Conservation (phyloP, 2,113 vertebrate genomes). For the Pterocles orientalis region DNA sequence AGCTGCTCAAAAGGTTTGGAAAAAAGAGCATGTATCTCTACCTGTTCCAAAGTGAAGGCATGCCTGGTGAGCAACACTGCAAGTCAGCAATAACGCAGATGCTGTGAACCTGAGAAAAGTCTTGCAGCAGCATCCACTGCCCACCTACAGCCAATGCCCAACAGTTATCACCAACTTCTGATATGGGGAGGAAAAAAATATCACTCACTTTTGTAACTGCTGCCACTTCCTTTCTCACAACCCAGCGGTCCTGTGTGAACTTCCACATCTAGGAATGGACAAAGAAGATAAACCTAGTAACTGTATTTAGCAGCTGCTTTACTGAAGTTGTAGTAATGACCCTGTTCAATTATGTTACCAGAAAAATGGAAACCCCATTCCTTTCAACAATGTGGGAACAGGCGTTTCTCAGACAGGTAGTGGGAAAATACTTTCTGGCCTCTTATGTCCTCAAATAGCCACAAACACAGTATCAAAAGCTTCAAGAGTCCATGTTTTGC, state of each 20-base stretch:
- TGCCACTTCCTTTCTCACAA: constrained; percentile 91
- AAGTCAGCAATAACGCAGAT: not conserved
- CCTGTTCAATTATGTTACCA: not conserved
- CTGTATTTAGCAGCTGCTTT: not conserved
- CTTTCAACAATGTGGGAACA: not conserved
- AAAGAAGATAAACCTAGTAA: not conserved
- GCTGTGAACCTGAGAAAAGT: not conserved
- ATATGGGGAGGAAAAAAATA: not conserved
- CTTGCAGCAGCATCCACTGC: not conserved
- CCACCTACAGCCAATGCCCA: not conserved
- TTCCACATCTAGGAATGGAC: constrained; percentile 89
- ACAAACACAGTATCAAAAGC: not conserved
- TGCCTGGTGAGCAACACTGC: not conserved
- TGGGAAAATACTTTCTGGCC: not conserved
- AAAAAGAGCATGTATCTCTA: not conserved
- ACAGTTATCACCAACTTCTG: not conserved
- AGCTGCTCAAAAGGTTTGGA: not conserved
- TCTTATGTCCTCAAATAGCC: not conserved
- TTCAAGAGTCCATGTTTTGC: not conserved
- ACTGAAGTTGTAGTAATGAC: not conserved
- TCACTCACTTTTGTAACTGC: constrained; percentile 88
- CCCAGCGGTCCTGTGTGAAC: constrained; percentile 91
- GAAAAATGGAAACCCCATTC: not conserved
- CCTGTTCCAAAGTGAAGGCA: not conserved
- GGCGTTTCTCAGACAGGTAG: not conserved